Evolutionary conservation across 2,113 vertebrate species (phyloP), one percentile per base, ranked within the genome.

Genomic region (Crocuta crocuta): DNA sequence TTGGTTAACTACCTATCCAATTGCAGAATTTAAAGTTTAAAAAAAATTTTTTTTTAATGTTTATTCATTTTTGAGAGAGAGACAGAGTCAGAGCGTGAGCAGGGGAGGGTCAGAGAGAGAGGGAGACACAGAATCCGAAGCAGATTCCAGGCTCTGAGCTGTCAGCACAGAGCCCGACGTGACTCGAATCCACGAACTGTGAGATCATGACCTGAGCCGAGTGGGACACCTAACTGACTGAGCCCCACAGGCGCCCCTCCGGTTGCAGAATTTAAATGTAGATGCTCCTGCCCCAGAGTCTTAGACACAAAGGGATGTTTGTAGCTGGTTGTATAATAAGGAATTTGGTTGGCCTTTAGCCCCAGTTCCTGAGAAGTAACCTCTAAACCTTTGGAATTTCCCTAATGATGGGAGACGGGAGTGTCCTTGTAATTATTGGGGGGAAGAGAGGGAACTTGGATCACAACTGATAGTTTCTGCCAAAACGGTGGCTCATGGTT

Each of bases 271-370:
- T 73, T 55, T 63, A 48, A 73, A 65, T 28, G 35, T 58, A 16
- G 31, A 24, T 1, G 0, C 13, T 24, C 7, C 28, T 63, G 7
- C 24, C 35, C 11, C 17, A 0, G 66, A 5, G 4, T 15, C n/a
- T 16, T 24, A 8, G 53, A 48, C 65, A 53, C 16, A 12, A 55
- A 55, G 16, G 63, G 79, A 15, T n/a, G 65, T 17, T 63, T 45
- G 76, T 48, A 33, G 63, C 81, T 48, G 71, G 28, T 23, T 4
- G 45, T 35, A 4, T 1, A 24, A 24, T 5, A 10, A 19, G 61
- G 89, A 50, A 3, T 48, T 19, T n/a, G n/a, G 10, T 21, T 80
- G 86, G 28, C 11, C n/a, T 93, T 39, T 45, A 15, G 17, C 43
- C 45, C 39, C 26, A 4, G n/a, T 17, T 45, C 79, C 86, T 15